Percentiles rank a stretch among this genome's conserved stretches.
Evolutionary conservation across 2,888 invertebrate species (phyloP).

Genomic region (Branchipolynoe longqiensis): DNA sequence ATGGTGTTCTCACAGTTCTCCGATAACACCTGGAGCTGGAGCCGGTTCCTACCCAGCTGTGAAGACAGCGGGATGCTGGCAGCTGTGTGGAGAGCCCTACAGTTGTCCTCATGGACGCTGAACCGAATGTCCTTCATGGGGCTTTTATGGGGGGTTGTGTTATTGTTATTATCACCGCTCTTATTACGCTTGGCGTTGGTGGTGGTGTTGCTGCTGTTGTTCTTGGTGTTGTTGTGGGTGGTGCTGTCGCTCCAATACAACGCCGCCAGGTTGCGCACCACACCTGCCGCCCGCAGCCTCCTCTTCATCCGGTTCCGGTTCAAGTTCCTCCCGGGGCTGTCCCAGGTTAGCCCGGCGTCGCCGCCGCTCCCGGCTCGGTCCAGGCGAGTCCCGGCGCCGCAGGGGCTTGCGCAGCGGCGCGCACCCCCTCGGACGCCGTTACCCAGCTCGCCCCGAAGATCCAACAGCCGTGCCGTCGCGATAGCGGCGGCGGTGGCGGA

Average conservation of each 20-base stretch:
- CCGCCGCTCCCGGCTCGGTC: no score
- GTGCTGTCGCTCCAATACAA: conserved; percentile 14
- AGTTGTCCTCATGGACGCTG: no score
- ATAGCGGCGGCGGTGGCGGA: not conserved
- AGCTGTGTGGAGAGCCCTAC: no score
- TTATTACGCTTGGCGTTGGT: not conserved
- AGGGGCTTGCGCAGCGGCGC: not conserved
- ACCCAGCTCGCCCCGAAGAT: not conserved
- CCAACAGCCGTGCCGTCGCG: not conserved
- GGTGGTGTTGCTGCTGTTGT: not conserved
- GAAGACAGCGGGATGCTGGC: no score
- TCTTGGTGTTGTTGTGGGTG: not conserved
- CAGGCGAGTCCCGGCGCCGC: not conserved
- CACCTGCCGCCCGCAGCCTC: conserved; percentile 5
- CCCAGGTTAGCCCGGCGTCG: no score
- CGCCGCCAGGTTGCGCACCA: conserved; percentile 4
- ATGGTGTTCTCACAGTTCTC: conserved; percentile 5
- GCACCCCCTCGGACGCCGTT: not conserved
- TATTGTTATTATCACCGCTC: not conserved
- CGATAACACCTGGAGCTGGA: no score
- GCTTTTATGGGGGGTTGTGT: not conserved
- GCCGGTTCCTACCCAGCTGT: no score
- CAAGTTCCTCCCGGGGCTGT: no score
- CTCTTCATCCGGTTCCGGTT: no score
- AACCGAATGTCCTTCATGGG: not conserved